Evolutionary conservation across 2,888 invertebrate genomes (phyloP).

Genomic region (Nomada ferruginata): DNA sequence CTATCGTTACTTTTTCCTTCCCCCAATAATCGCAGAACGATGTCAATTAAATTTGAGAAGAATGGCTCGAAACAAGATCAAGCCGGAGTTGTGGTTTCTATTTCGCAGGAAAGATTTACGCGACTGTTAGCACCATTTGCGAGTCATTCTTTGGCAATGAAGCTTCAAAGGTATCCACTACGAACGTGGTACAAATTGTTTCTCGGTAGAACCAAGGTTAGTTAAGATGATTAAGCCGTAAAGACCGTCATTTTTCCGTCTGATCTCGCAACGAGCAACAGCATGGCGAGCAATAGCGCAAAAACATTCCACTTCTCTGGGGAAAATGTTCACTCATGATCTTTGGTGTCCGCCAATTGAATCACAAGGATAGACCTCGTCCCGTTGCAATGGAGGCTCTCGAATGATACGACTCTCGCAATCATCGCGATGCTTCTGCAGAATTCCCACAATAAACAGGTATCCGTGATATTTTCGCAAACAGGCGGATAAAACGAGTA

Average conservation of each 20-base stretch:
- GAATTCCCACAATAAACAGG: constrained; percentile 26
- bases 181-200: constrained; percentile 20
- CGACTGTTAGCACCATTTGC: background rate
- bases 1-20: background rate
- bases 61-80: background rate
- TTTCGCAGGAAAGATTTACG: background rate
- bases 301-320: constrained; percentile 33
- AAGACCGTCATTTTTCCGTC: constrained; percentile 38
- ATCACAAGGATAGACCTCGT: constrained; percentile 36
- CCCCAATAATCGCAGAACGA: background rate
- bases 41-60: background rate
- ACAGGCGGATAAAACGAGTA: background rate
- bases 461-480: background rate
- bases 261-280: constrained; percentile 28
- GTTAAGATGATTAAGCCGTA: constrained; percentile 30
- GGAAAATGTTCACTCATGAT: constrained; percentile 47
- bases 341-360: constrained; percentile 47
- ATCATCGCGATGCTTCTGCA: background rate
- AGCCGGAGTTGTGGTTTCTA: background rate
- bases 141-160: constrained; percentile 8
- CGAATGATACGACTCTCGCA: constrained; percentile 15
- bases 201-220: constrained; percentile 35
- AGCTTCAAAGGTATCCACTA: background rate
- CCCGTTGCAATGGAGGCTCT: constrained; percentile 22
- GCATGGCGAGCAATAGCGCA: constrained; percentile 24